Evolutionary conservation across 2,888 invertebrate genomes (phyloP).

Genomic region (Amiota communis): DNA sequence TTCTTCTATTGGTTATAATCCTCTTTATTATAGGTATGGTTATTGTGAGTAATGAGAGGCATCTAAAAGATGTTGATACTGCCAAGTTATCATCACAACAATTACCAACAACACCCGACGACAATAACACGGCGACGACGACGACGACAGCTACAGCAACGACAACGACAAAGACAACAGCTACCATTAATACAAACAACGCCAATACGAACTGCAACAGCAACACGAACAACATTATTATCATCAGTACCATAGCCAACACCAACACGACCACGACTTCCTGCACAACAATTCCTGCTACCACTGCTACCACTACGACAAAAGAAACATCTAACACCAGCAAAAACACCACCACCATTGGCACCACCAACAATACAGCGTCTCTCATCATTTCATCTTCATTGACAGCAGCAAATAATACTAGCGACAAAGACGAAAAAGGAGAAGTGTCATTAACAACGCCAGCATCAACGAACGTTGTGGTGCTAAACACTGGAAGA

Average conservation of each 20-base stretch:
- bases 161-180: constrained; percentile 51
- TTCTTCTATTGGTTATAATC: neutral
- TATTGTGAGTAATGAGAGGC: constrained; percentile 71
- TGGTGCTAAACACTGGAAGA: too few species aligned
- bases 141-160: constrained; percentile 50
- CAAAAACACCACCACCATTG: constrained; percentile 22
- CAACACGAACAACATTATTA: constrained; percentile 43
- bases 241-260: constrained; percentile 37
- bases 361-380: constrained; percentile 1
- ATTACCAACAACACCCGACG: constrained; percentile 29
- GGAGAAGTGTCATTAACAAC: too few species aligned
- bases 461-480: too few species aligned
- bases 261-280: constrained; percentile 28
- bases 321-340: constrained; percentile 14
- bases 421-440: neutral
- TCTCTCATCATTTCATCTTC: neutral
- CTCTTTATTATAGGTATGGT: constrained; percentile 66
- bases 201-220: constrained; percentile 33
- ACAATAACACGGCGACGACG: constrained; percentile 54
- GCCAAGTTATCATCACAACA: constrained; percentile 46
- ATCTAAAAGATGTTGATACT: constrained; percentile 62
- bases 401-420: neutral
- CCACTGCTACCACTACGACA: neutral
- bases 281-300: neutral
- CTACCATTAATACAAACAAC: constrained; percentile 33